Conservation (phyloP, 37 sponge, comb jelly and placozoan species). For the Tethya wilhelma region DNA sequence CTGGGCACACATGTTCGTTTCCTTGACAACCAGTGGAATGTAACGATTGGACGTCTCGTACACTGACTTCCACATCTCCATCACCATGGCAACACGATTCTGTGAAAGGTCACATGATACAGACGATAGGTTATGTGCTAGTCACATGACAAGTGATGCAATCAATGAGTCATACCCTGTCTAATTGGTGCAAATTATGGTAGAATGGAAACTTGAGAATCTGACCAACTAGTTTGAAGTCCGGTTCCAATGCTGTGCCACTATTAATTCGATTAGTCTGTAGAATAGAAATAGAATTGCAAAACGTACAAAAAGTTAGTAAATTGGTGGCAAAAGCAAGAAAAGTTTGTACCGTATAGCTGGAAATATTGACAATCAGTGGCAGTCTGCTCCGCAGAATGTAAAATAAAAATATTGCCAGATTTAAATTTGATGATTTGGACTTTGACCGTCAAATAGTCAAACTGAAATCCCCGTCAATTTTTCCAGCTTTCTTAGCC, state of each 20-base stretch:
- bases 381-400: too few species aligned
- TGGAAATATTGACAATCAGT: too few species aligned
- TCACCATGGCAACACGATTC: neutral
- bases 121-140: neutral
- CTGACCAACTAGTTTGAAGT: constrained; percentile 4
- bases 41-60: neutral
- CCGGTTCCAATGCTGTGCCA: constrained; percentile 16
- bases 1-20: constrained; percentile 15
- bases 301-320: too few species aligned
- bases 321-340: too few species aligned
- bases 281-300: neutral
- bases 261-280: constrained; percentile 31
- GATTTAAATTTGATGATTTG: too few species aligned
- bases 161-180: neutral
- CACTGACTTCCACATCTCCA: constrained; percentile 15
- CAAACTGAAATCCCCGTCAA: too few species aligned
- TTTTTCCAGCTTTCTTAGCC: too few species aligned
- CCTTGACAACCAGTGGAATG: constrained; percentile 5
- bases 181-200: neutral
- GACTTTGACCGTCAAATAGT: too few species aligned
- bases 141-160: neutral
- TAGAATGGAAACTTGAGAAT: constrained; percentile 50
- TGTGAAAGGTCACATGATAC: too few species aligned
- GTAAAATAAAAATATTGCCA: too few species aligned
- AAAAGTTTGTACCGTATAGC: too few species aligned